Conservation (phyloP, 2,113 vertebrate species). For the Leiothrix lutea region DNA sequence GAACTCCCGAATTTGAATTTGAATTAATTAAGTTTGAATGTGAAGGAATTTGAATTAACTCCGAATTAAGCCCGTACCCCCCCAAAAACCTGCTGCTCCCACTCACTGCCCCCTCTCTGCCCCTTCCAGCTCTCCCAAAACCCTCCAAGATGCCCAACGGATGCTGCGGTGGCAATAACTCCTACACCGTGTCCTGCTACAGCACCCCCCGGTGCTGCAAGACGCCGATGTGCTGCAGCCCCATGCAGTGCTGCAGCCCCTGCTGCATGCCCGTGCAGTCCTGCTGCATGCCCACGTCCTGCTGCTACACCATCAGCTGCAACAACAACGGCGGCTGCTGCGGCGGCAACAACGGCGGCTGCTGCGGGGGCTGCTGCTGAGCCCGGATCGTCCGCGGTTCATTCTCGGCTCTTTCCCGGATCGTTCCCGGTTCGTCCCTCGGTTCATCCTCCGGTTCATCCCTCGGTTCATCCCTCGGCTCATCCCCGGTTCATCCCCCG, state of each 20-base stretch:
- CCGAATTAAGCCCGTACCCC: fast-evolving
- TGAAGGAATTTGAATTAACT: no score
- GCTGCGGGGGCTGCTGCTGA: background rate
- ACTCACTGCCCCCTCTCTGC: background rate
- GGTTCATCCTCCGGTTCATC: no score
- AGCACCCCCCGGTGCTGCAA: background rate
- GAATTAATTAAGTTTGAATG: no score
- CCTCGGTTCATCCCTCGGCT: no score
- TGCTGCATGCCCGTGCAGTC: background rate
- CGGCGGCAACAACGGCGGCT: background rate
- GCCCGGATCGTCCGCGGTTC: no score
- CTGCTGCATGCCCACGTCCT: background rate
- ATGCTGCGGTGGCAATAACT: background rate
- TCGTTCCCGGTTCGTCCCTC: no score
- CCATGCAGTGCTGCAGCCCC: slow-evolving; percentile 12
- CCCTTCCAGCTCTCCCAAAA: background rate
- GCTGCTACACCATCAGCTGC: background rate
- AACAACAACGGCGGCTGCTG: fast-evolving
- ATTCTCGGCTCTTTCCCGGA: no score
- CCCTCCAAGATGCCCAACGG: background rate
- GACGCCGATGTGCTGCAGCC: background rate
- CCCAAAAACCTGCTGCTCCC: background rate
- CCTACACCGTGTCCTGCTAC: background rate
- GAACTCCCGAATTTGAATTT: background rate
- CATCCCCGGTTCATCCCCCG: no score